Evolutionary conservation across 2,113 vertebrate species (phyloP), one percentile per base, ranked within the genome.

Genomic region (Mionectes macconnelli): DNA sequence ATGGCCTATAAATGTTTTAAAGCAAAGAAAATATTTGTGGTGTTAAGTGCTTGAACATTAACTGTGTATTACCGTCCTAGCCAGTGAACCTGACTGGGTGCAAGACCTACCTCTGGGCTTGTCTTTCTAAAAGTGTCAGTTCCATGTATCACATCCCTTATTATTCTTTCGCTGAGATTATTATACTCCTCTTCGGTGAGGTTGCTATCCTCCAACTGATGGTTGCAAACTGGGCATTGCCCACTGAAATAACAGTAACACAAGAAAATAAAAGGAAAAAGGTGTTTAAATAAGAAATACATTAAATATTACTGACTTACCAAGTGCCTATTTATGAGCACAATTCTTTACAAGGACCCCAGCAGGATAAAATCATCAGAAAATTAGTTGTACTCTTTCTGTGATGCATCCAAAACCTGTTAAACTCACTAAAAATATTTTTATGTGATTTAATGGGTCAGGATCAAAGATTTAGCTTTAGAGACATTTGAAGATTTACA

Each of bases 121-220:
- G 99, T 99, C 97, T 99, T 99, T 25, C 96, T 98, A 49, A 99
- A 99, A 75, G 98, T 96, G 83, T 99, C 99, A 44, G 39, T 93
- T 30, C 99, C 99, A 86, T 99, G 97, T 74, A 99, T 99, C 91
- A 99, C 97, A 1, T 99, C 98, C 4, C 37, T 96, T 97, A 99
- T 98, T 96, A 99, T 98, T 92, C 89, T 97, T 91, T 97, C 96
- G n/a, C 98, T 99, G 75, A 99, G 98, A 81, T 97, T 95, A 12
- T 87, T 94, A 92, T 99, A 99, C 40, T 99, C 99, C 89, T 99
- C 98, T 76, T 96, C 81, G 0, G 93, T 99, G 96, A 99, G 97
- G 40, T 98, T 94, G 95, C 99, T 99, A 39, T 98, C 98, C 95
- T 99, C 99, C 64, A 99, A 31, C 44, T 93, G 62, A 59, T 97